A percentile compares a stretch with the other conserved stretches of the same genome.
Conservation (phyloP, 2,888 invertebrate species). For the Epinotia nisella region DNA sequence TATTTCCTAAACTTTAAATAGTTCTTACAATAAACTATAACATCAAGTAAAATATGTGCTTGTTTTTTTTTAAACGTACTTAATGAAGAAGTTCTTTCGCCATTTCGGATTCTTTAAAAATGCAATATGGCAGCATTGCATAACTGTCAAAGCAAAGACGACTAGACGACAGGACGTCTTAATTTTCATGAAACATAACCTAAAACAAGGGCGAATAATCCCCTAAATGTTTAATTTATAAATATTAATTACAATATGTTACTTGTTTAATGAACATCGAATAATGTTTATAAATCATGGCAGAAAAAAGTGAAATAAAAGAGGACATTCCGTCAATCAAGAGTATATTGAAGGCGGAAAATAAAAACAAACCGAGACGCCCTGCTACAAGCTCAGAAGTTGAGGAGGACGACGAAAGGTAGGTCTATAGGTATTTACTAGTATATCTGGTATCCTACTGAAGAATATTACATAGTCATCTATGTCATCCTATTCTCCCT, state of each 20-base stretch:
- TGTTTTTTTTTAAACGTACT: neutral
- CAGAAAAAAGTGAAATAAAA: constrained; percentile 16
- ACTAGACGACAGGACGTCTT: constrained; percentile 10
- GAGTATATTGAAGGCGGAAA: constrained; percentile 69
- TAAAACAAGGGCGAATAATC: constrained; percentile 18
- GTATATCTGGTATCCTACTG: neutral
- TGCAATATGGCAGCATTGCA: constrained; percentile 17
- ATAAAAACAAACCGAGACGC: constrained; percentile 59
- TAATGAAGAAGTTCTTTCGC: too few species aligned
- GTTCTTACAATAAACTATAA: neutral
- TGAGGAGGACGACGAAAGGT: constrained; percentile 75
- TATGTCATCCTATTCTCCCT: neutral
- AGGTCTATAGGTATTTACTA: constrained; percentile 45
- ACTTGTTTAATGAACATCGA: neutral
- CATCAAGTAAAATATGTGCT: neutral
- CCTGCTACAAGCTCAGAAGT: constrained; percentile 67
- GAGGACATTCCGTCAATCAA: constrained; percentile 31
- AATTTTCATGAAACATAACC: constrained; percentile 40
- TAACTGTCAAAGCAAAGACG: constrained; percentile 9
- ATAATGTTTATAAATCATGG: constrained; percentile 16
- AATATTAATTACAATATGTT: neutral
- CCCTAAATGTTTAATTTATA: constrained; percentile 3
- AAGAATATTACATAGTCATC: neutral
- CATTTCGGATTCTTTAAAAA: too few species aligned
- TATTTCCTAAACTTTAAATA: neutral